Percentiles rank a stretch among this genome's conserved stretches.
Conservation (phyloP, 2,888 invertebrate species). For the Leucania comma region DNA sequence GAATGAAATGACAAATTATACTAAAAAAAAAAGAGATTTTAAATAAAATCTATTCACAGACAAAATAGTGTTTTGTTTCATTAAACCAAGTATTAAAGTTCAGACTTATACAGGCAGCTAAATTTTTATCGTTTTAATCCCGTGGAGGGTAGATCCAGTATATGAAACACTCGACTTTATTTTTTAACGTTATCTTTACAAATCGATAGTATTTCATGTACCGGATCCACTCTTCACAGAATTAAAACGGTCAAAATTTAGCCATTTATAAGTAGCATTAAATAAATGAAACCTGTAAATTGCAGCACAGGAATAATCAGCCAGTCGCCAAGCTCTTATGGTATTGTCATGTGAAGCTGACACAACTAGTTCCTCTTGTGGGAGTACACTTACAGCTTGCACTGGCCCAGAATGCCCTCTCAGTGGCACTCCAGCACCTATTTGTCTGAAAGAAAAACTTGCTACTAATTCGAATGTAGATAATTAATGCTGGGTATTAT, state of each 20-base stretch:
- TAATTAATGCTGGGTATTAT: neutral
- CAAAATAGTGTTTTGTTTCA: neutral
- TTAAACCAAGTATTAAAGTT: neutral
- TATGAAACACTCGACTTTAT: no score
- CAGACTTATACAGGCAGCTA: neutral
- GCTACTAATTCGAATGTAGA: neutral
- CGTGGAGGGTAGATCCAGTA: no score
- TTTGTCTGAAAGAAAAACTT: constrained; percentile 76
- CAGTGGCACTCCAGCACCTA: constrained; percentile 91
- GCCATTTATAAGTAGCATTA: neutral
- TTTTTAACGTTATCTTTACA: no score
- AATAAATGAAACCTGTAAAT: constrained; percentile 90
- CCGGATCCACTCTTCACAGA: no score
- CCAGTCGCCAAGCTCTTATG: constrained; percentile 94
- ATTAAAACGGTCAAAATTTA: no score
- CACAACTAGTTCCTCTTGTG: constrained; percentile 92
- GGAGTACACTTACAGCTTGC: constrained; percentile 92
- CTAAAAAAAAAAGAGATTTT: no score
- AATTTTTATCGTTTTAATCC: no score
- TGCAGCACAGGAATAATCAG: constrained; percentile 93
- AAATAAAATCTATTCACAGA: no score
- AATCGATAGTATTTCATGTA: no score
- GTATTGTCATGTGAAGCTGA: constrained; percentile 95
- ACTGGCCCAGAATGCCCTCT: constrained; percentile 94
- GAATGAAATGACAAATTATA: no score